These are phyloP conservation scores for Discoglossus pictus DNA, from an alignment of 2,797 vertebrate species.

Conservation along the genomic window DNA sequence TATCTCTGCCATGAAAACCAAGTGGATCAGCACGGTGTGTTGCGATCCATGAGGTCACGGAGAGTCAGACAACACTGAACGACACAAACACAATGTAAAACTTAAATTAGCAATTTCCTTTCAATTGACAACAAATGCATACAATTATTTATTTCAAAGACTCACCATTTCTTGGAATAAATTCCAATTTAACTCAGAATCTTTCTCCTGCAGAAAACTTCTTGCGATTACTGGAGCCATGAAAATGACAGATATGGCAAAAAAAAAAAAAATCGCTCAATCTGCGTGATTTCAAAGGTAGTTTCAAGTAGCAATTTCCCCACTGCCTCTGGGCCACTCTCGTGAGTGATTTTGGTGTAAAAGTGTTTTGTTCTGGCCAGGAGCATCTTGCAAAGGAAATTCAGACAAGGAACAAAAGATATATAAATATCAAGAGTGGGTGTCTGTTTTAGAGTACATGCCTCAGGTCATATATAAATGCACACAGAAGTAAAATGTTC, in stretches of 20 bases:
- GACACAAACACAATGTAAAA: too few species aligned
- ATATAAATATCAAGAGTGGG: slow-evolving; percentile 41
- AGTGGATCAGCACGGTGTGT: too few species aligned
- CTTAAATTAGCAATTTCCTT: too few species aligned
- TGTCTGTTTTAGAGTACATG: slow-evolving; percentile 39
- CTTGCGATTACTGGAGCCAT: slow-evolving; percentile 15
- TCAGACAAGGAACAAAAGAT: slow-evolving; percentile 7
- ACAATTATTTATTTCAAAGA: slow-evolving; percentile 4
- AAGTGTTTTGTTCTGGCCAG: slow-evolving; percentile 18
- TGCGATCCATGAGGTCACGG: too few species aligned
- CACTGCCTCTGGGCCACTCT: slow-evolving; percentile 21
- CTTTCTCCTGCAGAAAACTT: slow-evolving; percentile 9
- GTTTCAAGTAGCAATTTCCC: slow-evolving; percentile 36
- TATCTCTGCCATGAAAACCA: too few species aligned
- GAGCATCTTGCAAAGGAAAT: background rate
- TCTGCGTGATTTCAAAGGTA: slow-evolving; percentile 24
- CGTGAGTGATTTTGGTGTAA: slow-evolving; percentile 33
- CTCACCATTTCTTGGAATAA: background rate
- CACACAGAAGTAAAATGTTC: slow-evolving; percentile 32
- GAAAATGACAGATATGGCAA: slow-evolving; percentile 36
- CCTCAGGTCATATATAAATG: slow-evolving; percentile 38
- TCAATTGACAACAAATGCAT: background rate
- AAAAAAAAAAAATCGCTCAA: slow-evolving; percentile 20
- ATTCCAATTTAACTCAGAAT: slow-evolving; percentile 8
- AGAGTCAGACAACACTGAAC: too few species aligned